Evolutionary conservation across 2,113 vertebrate genomes (phyloP), one percentile per base, ranked within the genome.

Genomic region (Oreochromis tanganicae): DNA sequence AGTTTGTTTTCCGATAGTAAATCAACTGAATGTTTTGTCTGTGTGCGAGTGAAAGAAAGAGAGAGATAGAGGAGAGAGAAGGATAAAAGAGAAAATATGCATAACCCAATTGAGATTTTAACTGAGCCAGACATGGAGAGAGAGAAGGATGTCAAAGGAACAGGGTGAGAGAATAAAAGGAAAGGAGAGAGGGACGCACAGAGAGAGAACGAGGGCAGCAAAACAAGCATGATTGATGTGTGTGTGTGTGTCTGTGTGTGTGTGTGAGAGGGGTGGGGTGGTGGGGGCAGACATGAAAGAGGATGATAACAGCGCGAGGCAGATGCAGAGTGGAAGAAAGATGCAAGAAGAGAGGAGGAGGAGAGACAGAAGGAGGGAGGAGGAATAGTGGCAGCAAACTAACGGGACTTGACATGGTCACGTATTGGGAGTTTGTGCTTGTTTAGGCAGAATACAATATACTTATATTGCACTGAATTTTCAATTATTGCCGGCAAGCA

Each of bases 71-170:
- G 75, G 83, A 66, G 83, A 80, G 48, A 36, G 81, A 86, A 21
- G 81, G 89, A 93, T 95, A 81, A 94, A 93, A 93, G 90, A 66
- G 80, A 84, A 61, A 89, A 90, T 92, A 93, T 92, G 87, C 92
- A 93, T 85, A 90, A 85, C 68, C 10, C 41, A 89, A 92, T 87
- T 88, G 87, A 92, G 87, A 94, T 92, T 85, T 89, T 90, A 95
- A 93, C 92, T 89, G 87, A 88, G 85, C 63, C 85, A 93, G 94
- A 95, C 92, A 84, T n/a, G n/a, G 34, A 38, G 75, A 84, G 82
- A 78, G 89, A 75, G 84, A 68, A 85, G 81, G 43, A 75, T 3
- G 75, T 91, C 93, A 92, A 93, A 90, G 82, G 89, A 90, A 29
- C 52, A 75, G 88, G 56, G 85, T 63, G 83, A 82, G 61, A 84